Evolutionary conservation across 92 coral and sea anemone species (phyloP).

Genomic region (Epizoanthus illoricatus): DNA sequence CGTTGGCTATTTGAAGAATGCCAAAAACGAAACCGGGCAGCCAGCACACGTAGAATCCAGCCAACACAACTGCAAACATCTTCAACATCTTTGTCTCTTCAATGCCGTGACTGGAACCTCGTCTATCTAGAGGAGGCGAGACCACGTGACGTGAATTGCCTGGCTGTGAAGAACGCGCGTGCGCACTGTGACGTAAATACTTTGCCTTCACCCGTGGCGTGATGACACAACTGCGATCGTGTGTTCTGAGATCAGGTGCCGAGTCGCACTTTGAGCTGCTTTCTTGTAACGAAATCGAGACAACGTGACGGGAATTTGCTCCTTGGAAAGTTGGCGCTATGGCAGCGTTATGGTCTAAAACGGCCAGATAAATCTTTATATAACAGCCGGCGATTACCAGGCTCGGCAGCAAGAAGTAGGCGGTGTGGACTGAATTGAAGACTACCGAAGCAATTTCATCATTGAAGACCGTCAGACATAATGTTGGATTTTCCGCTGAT

Average conservation of each 20-base stretch:
- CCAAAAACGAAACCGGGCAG: conserved; percentile 35
- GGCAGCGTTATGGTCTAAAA: conserved; percentile 17
- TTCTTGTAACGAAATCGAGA: neutral
- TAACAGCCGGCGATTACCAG: conserved; percentile 24
- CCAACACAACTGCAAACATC: conserved; percentile 14
- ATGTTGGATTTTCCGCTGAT: conserved; percentile 13
- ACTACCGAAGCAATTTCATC: neutral
- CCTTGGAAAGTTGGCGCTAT: neutral
- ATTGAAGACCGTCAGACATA: conserved; percentile 23
- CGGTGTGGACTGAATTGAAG: conserved; percentile 30
- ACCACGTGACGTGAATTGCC: neutral
- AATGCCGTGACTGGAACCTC: neutral
- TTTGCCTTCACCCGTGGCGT: neutral
- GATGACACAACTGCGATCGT: neutral
- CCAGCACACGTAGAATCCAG: conserved; percentile 27
- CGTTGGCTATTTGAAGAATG: conserved; percentile 19
- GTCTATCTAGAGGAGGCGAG: neutral
- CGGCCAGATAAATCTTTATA: neutral
- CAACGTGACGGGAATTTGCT: neutral
- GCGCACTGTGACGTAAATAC: neutral
- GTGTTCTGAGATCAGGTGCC: neutral
- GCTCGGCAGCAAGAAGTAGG: conserved; percentile 17
- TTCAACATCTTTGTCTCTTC: conserved; percentile 24
- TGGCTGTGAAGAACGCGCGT: neutral
- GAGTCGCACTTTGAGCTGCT: neutral